Percentiles rank a stretch among this genome's conserved stretches.
phyloP scores from a whole-genome alignment of 1,140 invertebrate species.

The Stenopsyche tienmushanensis region DNA sequence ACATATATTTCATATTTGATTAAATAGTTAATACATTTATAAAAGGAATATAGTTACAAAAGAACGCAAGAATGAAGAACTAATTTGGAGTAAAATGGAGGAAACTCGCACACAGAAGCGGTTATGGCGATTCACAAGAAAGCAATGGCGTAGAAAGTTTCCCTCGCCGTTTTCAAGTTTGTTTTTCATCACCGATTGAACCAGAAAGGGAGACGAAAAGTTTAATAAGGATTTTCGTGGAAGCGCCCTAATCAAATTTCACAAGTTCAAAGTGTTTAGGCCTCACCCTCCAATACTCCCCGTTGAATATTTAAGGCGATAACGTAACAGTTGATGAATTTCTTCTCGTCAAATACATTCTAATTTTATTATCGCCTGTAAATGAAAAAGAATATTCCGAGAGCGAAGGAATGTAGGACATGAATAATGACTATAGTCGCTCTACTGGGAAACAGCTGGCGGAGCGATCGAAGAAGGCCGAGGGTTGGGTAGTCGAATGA shows the following conservation, averaged over 20 bases:
- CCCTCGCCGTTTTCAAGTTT: slow-evolving; percentile 16
- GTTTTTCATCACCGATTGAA: slow-evolving; percentile 24
- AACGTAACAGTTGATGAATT: background rate
- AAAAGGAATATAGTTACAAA: too few species aligned
- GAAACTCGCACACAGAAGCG: too few species aligned
- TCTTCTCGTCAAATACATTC: background rate
- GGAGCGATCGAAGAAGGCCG: background rate
- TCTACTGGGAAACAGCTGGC: background rate
- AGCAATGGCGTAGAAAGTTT: slow-evolving; percentile 15
- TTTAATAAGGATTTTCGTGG: slow-evolving; percentile 25
- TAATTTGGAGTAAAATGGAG: too few species aligned
- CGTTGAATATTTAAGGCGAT: too few species aligned
- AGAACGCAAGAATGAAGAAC: too few species aligned
- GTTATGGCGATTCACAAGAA: too few species aligned
- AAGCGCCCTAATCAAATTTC: slow-evolving; percentile 26
- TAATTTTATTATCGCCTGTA: background rate
- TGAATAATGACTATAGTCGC: slow-evolving; percentile 6
- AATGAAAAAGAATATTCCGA: background rate
- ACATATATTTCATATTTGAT: too few species aligned
- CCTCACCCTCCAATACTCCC: too few species aligned
- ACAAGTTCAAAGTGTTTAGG: slow-evolving; percentile 6
- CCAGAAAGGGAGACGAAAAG: slow-evolving; percentile 4
- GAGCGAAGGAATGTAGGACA: background rate
- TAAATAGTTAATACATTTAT: too few species aligned
- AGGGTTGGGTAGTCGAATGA: background rate